A percentile compares a stretch with the other conserved stretches of the same genome.
Conservation (phyloP, 2,888 invertebrate genomes). For the Andrena fulva region DNA sequence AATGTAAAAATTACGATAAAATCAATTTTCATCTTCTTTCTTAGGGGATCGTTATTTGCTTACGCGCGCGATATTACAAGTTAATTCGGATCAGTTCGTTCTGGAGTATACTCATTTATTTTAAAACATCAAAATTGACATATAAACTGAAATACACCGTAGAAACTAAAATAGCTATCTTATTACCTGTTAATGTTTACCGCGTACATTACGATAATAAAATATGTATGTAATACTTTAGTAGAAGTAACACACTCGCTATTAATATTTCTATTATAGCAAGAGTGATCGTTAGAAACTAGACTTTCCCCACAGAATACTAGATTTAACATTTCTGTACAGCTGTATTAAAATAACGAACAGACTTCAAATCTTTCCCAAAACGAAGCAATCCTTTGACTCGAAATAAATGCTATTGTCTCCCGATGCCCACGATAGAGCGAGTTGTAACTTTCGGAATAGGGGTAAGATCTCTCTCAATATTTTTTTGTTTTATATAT, state of each 20-base stretch:
- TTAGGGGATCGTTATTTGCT: background rate
- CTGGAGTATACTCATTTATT: slow-evolving; percentile 30
- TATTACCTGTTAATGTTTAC: background rate
- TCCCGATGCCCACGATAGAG: slow-evolving; percentile 15
- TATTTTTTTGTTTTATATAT: background rate
- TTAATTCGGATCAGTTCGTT: slow-evolving; percentile 45
- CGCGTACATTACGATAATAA: background rate
- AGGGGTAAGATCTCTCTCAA: slow-evolving; percentile 20
- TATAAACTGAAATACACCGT: no score
- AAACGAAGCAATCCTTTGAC: slow-evolving; percentile 47
- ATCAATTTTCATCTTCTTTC: slow-evolving; percentile 24
- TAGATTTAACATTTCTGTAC: background rate
- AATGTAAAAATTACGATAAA: slow-evolving; percentile 33
- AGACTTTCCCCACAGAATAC: background rate
- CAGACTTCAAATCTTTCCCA: slow-evolving; percentile 15
- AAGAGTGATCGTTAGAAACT: background rate
- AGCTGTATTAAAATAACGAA: background rate
- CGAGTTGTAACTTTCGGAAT: slow-evolving; percentile 6
- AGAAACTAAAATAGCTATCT: slow-evolving; percentile 28
- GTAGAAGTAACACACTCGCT: background rate
- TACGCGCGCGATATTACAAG: slow-evolving; percentile 2
- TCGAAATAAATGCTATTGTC: slow-evolving; percentile 38
- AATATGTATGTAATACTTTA: background rate
- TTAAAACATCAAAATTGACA: background rate
- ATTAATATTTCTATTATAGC: background rate